Evolutionary conservation across 2,888 invertebrate genomes (phyloP).

Genomic region (Drosophila rubida): DNA sequence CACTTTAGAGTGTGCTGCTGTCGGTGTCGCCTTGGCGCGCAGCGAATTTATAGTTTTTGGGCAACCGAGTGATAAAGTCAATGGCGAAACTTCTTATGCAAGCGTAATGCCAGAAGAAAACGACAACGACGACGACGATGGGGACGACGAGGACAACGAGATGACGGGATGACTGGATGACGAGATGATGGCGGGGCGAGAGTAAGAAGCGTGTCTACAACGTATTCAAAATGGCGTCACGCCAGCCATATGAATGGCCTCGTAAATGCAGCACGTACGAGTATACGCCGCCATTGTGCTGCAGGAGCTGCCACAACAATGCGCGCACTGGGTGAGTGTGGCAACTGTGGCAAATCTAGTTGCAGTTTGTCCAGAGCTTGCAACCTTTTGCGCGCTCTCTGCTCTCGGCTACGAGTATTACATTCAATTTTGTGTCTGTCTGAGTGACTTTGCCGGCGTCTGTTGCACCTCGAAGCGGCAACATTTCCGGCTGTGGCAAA

Average conservation of each 20-base stretch:
- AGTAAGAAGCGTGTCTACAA: constrained; percentile 6
- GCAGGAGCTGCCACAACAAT: constrained; percentile 17
- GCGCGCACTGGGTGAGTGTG: constrained; percentile 7
- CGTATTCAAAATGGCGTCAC: constrained; percentile 62
- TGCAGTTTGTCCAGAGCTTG: constrained; percentile 30
- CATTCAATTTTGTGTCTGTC: constrained; percentile 25
- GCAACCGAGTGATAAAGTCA: constrained; percentile 33
- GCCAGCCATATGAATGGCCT: constrained; percentile 36
- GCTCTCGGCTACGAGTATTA: constrained; percentile 19
- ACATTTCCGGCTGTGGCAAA: constrained; percentile 61
- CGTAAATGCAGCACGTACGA: constrained; percentile 59
- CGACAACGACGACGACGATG: too few relatives aligned
- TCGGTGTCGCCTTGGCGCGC: neutral
- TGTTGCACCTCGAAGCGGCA: constrained; percentile 47
- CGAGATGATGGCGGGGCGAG: neutral
- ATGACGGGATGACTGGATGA: too few relatives aligned
- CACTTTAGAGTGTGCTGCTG: neutral
- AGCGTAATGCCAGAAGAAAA: constrained; percentile 4
- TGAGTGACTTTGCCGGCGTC: constrained; percentile 7
- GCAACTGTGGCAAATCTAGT: constrained; percentile 35
- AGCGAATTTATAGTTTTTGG: neutral
- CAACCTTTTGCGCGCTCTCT: constrained; percentile 11
- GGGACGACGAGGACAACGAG: too few relatives aligned
- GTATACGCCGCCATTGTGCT: constrained; percentile 24
- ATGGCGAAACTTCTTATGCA: constrained; percentile 32